Conservation (phyloP, 2,888 invertebrate species). For the Seladonia tumulorum region DNA sequence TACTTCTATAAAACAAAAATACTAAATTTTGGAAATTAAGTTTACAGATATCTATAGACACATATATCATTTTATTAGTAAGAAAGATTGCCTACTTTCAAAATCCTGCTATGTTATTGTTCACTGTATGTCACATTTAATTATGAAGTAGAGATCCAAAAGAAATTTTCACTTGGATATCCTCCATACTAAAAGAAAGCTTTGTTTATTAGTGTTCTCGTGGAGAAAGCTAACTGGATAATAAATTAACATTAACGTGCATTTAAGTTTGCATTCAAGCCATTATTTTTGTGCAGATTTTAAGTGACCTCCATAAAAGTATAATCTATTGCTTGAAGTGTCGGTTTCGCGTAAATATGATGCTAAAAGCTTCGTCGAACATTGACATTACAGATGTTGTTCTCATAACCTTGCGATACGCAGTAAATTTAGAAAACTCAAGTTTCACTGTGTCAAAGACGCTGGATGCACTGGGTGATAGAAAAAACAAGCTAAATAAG, state of each 20-base stretch:
- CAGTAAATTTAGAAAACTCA: background rate
- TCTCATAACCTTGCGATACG: background rate
- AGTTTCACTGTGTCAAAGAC: background rate
- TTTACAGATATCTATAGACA: background rate
- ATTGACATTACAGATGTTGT: background rate
- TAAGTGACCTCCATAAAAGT: slow-evolving; percentile 14
- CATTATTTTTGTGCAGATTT: slow-evolving; percentile 48
- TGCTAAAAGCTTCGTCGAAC: slow-evolving; percentile 28
- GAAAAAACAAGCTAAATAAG: slow-evolving; percentile 27
- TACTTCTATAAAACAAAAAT: background rate
- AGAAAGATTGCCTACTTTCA: background rate
- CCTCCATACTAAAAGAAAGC: background rate
- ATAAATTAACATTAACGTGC: slow-evolving; percentile 48
- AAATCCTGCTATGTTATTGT: background rate
- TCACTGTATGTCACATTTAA: background rate
- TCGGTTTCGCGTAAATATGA: background rate
- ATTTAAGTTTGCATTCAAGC: slow-evolving; percentile 47
- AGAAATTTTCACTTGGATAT: no score
- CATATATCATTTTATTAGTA: background rate
- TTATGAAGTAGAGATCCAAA: background rate
- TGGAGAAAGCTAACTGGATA: slow-evolving; percentile 26
- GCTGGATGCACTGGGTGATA: background rate
- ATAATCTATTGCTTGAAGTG: slow-evolving; percentile 16
- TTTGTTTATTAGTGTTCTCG: background rate
- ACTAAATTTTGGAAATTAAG: background rate